Evolutionary conservation across 2,113 vertebrate species (phyloP).

Genomic region (Alosa alosa): DNA sequence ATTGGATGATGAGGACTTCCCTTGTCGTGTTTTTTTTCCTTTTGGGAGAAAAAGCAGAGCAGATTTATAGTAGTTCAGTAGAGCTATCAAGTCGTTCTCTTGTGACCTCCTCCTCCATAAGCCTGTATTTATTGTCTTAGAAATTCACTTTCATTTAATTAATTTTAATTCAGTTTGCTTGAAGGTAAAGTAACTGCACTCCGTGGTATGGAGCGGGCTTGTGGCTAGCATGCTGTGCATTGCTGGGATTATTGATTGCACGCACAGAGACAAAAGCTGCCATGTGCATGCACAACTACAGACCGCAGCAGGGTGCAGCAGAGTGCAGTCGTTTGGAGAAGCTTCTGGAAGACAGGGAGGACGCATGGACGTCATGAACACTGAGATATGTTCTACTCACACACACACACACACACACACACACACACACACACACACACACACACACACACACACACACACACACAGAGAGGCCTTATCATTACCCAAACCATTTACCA

Average conservation of each 20-base stretch:
- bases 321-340: neutral
- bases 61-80: neutral
- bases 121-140: neutral
- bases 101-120: neutral
- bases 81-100: neutral
- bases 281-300: neutral
- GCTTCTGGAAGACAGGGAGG: neutral
- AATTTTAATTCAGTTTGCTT: neutral
- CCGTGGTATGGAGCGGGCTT: neutral
- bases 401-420: neutral
- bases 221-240: neutral
- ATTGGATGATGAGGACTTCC: neutral
- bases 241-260: neutral
- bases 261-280: neutral
- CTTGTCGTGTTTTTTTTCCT: slow-evolving; percentile 4
- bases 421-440: slow-evolving; percentile 17
- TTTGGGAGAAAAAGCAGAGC: neutral
- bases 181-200: neutral
- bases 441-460: neutral
- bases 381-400: neutral
- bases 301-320: neutral
- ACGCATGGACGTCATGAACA: neutral
- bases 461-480: slow-evolving; percentile 13
- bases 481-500: neutral
- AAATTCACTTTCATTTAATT: neutral